These are phyloP conservation scores for Platalea minor DNA, from an alignment of 2,797 vertebrate genomes.

Conservation along the genomic window DNA sequence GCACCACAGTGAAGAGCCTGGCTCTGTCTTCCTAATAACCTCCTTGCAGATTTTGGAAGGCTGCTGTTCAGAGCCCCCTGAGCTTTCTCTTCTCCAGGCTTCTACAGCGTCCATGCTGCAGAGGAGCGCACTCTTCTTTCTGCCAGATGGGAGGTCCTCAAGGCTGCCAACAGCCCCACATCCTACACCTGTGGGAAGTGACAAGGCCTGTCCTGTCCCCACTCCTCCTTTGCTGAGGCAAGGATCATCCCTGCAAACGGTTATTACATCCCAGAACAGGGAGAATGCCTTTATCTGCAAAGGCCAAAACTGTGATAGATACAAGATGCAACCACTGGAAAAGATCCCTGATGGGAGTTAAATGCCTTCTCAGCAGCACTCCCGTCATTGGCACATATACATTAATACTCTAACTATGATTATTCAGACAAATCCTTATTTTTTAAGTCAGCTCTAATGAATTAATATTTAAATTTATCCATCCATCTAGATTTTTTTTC, in stretches of 20 bases:
- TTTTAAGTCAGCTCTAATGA: not conserved
- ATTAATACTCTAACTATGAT: not conserved
- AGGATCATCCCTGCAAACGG: not conserved
- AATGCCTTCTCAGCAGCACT: not conserved
- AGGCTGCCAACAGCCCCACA: not conserved
- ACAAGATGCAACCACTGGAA: not conserved
- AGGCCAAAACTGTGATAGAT: not conserved
- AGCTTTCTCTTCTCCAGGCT: not conserved
- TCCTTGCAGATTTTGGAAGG: not conserved
- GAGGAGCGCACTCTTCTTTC: not conserved
- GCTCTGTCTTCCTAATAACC: not conserved
- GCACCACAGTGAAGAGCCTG: not conserved
- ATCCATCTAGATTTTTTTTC: not conserved
- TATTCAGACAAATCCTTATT: not conserved
- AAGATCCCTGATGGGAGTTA: not conserved
- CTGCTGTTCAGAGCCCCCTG: not conserved
- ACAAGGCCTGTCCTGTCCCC: not conserved
- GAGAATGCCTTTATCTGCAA: not conserved
- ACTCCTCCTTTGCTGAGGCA: not conserved
- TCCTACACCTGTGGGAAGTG: not conserved
- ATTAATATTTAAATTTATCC: slow-evolving; percentile 16
- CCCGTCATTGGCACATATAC: not conserved
- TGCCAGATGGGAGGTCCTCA: not conserved
- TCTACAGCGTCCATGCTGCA: not conserved
- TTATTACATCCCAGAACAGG: not conserved